These are phyloP conservation scores for Coranthus polyacanthus DNA, from an alignment of 2,797 vertebrate genomes.

Conservation along the genomic window DNA sequence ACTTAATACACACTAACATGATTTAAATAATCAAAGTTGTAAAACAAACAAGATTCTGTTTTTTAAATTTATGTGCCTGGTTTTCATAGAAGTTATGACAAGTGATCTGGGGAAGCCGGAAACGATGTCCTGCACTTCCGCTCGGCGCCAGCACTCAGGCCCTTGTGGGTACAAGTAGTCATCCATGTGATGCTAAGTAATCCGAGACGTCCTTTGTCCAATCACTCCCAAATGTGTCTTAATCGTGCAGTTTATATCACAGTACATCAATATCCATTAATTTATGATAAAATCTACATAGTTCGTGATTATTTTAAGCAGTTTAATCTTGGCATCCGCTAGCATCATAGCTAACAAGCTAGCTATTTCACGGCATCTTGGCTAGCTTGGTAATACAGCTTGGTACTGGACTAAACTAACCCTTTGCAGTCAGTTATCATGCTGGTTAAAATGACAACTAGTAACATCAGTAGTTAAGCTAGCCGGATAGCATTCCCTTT, in stretches of 20 bases:
- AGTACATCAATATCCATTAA: neutral
- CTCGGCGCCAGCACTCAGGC: neutral
- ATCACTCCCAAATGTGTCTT: neutral
- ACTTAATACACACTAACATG: constrained; percentile 17
- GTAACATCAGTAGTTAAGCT: no score
- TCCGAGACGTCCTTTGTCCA: neutral
- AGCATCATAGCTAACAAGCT: neutral
- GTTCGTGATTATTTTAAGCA: neutral
- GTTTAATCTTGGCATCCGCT: neutral
- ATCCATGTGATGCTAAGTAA: neutral
- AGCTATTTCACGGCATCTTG: neutral
- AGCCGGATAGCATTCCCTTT: no score
- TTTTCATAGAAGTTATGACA: neutral
- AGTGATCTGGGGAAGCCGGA: neutral
- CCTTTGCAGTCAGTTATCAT: no score
- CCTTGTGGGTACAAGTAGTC: no score
- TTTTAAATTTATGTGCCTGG: constrained; percentile 4
- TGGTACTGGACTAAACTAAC: no score
- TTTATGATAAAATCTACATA: neutral
- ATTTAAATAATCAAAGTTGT: constrained; percentile 11
- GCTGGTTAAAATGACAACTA: no score
- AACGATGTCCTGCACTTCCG: neutral
- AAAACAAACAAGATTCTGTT: constrained; percentile 6
- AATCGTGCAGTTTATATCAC: neutral
- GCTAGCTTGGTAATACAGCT: no score